Base-by-base conservation (phyloP, 2,888 invertebrate species). In the Eumerus sabulonum region DNA sequence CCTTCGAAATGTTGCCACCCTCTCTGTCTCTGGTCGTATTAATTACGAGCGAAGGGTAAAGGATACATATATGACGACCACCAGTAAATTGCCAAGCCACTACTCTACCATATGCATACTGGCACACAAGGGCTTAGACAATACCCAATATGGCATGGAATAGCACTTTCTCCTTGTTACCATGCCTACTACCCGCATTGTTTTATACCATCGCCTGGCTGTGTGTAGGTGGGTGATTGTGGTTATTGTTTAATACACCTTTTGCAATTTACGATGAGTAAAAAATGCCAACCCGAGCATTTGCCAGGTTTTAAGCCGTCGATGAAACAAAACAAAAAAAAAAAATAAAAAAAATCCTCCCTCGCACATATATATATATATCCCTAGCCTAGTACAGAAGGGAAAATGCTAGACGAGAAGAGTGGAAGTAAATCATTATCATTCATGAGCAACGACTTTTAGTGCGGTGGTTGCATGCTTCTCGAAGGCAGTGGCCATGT, bases 221-320 rank as follows among this genome's bases (percentile, higher is more conserved):
- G 35, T 48, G 17, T 40, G 38, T 62, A 53, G 27, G 59, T 63
- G 68, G 68, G 45, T 56, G 63, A 45, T 63, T 56, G 79, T 50
- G 74, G 60, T 74, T 79, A 68, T 74, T 74, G 79, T 79, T 79
- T 74, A 79, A 64, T 63, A 70, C 68, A 64, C 68, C 60, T 60
- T 27, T 38, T 50, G 71, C 53, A 19, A 38, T 68, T 18, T 35
- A 62, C 45, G 62, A 71, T 56, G 54, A 71, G 62, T 63, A 71
- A 71, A 63, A 27, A 63, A 62, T 63, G 36, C 40, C 47, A 63
- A 48, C 71, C 27, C 54, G 35, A 71, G 56, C 71, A 60, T 47
- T 59, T 57, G 60, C 19, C 68, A 45, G n/a, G n/a, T n/a, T 47
- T 36, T 13, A 47, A 51, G 27, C 11, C 9, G 38, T 27, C 27